Evolutionary conservation across 2,797 vertebrate genomes (phyloP), one percentile per base, ranked within the genome.

Genomic region (Aselliscus stoliczkanus): DNA sequence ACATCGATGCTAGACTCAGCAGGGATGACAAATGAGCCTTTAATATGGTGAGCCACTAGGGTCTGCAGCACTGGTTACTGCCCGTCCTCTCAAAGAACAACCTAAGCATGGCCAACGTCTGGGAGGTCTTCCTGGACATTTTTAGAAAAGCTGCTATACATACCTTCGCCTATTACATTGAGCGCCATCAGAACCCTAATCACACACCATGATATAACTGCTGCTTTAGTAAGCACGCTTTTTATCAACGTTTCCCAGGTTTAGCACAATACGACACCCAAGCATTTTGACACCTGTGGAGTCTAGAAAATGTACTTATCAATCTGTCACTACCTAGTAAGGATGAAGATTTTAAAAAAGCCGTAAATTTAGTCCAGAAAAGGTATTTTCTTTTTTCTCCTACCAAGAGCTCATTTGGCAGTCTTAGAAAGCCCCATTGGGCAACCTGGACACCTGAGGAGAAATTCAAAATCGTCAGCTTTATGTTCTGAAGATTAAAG

Each of bases 21-120:
- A 76, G 17, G 50, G n/a, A 11, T 5, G 13, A 60, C 10, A 56
- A 29, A 52, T 29, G 5, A 15, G 18, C n/a, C 62, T 67, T 86
- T 0, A n/a, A 2, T 15, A 58, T 3, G 37, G 31, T n/a, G 27
- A 70, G 12, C n/a, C 44, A 8, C 23, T 10, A 5, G 2, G 7
- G 18, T 37, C 11, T 34, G 17, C 4, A 34, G 18, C 13, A 0
- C 4, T 60, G 13, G 50, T 12, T 8, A 18, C 9, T 21, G 10
- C 18, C 4, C 1, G 0, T 7, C 31, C 37, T 14, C n/a, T 44
- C 42, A 65, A 2, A 17, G 10, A 8, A 31, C 31, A 2, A 23
- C 47, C 8, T 4, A 2, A 2, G n/a, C 52, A 27, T 31, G 17
- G 4, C 5, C 1, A 9, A 3, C 0, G 1, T 8, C 52, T 67